Evolutionary conservation across 2,113 vertebrate genomes (phyloP).

Genomic region (Sakesphorus luctuosus): DNA sequence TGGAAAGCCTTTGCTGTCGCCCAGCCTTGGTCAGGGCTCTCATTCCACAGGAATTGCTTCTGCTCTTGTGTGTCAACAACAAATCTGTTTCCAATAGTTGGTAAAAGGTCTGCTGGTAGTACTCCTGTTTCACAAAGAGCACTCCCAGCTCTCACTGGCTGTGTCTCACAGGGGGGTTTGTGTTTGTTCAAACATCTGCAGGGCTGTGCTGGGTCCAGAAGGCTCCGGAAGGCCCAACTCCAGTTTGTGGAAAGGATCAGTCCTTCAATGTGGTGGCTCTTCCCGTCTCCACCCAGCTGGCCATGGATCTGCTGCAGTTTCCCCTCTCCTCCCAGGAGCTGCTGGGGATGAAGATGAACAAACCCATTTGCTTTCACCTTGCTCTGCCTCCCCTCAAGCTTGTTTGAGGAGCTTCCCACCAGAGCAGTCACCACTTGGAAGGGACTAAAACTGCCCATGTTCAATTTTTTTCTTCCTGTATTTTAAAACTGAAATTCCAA

Average conservation of each 20-base stretch:
- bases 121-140: constrained; percentile 45
- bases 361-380: neutral
- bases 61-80: neutral
- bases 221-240: neutral
- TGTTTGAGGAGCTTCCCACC: neutral
- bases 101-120: neutral
- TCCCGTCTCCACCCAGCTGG: accelerated
- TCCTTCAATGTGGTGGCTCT: neutral
- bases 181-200: neutral
- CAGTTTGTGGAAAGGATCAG: neutral
- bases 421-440: neutral
- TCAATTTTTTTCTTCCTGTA: neutral
- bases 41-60: constrained; percentile 43
- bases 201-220: neutral
- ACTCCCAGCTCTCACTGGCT: neutral
- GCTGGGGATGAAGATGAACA: neutral
- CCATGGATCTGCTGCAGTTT: neutral
- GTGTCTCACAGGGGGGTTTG: neutral
- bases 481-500: neutral
- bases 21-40: constrained; percentile 14
- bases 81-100: constrained; percentile 61
- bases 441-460: neutral
- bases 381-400: neutral
- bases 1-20: constrained; percentile 10
- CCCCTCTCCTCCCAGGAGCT: neutral